Evolutionary conservation across 2,797 vertebrate genomes (phyloP), one percentile per base, ranked within the genome.

Genomic region (Danio jaintianensis): DNA sequence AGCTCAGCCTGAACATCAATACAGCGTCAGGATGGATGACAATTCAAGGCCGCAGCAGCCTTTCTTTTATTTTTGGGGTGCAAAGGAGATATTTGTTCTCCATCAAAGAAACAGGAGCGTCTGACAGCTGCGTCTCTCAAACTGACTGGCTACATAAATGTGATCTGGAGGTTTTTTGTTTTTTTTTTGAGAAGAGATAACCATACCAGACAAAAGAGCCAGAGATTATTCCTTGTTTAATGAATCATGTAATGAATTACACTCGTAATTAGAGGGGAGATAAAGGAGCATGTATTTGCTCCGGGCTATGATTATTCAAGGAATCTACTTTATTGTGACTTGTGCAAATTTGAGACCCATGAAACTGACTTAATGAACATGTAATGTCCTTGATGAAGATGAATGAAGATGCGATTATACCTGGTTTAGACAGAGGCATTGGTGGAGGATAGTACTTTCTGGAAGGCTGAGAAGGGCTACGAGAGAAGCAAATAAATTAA

Each of bases 391-490:
- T 48, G 29, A 20, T 73, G 20, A 62, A 45, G n/a, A 68, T 62
- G 16, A 61, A 71, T 58, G 18, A 7, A 47, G 70, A 42, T 42
- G n/a, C 43, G 0, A 58, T 56, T 70, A 90, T 91, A 96, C 98
- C 98, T 95, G 98, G 98, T 90, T 95, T 99, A 58, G 98, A 99
- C 69, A 99, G 95, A 2, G 98, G 98, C 98, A 99, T 99, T 8
- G 98, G 96, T 1, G 98, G 97, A 63, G 98, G 97, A 78, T 97
- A 99, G 89, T 97, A 98, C 55, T 97, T 95, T 79, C 96, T 94
- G 56, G 96, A 97, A 0, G 94, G 94, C 79, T 96, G 96, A 47
- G 94, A 94, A 86, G 96, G 96, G 88, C 98, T 99, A 90, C 0
- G 78, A 80, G 75, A 85, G 13, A 84, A 81, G 79, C 15, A 2